Evolutionary conservation across 2,797 vertebrate genomes (phyloP).

Genomic region (Hippocampus kuda): DNA sequence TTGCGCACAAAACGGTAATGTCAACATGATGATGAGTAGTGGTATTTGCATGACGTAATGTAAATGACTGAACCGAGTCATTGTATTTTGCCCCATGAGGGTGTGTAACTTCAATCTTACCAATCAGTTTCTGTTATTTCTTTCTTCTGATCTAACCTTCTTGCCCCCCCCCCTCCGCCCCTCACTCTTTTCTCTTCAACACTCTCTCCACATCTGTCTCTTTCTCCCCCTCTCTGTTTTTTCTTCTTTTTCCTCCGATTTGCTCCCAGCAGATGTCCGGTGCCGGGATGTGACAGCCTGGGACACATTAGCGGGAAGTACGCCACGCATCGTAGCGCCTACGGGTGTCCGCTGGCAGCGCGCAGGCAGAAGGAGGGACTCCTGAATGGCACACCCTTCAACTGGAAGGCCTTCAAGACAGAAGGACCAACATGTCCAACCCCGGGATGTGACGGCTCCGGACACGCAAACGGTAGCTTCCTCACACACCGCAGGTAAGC

Average conservation of each 20-base stretch:
- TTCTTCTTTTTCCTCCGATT: background rate
- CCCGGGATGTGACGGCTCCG: constrained; percentile 88
- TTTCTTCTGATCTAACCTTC: constrained; percentile 19
- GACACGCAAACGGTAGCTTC: constrained; percentile 95
- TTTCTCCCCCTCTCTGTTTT: background rate
- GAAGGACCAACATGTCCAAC: constrained; percentile 93
- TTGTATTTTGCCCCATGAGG: background rate
- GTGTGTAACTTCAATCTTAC: constrained; percentile 8
- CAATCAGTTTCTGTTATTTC: background rate
- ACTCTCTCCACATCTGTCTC: constrained; percentile 3
- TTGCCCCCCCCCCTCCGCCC: constrained; percentile 4
- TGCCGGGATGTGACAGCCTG: constrained; percentile 92
- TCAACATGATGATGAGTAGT: constrained; percentile 28
- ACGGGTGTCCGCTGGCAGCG: constrained; percentile 88
- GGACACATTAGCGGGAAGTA: constrained; percentile 98
- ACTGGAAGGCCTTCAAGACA: constrained; percentile 93
- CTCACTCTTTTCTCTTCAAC: constrained; percentile 16
- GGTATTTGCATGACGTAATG: constrained; percentile 11
- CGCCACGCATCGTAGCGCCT: constrained; percentile 92
- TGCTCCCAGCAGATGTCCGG: constrained; percentile 76
- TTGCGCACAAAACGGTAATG: constrained; percentile 39
- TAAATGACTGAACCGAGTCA: background rate
- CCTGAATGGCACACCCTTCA: constrained; percentile 84
- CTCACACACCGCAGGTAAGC: constrained; percentile 92
- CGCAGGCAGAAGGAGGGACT: constrained; percentile 93